Base-by-base conservation (phyloP, 2,113 vertebrate species). In the Drymodes brunneopygia region DNA sequence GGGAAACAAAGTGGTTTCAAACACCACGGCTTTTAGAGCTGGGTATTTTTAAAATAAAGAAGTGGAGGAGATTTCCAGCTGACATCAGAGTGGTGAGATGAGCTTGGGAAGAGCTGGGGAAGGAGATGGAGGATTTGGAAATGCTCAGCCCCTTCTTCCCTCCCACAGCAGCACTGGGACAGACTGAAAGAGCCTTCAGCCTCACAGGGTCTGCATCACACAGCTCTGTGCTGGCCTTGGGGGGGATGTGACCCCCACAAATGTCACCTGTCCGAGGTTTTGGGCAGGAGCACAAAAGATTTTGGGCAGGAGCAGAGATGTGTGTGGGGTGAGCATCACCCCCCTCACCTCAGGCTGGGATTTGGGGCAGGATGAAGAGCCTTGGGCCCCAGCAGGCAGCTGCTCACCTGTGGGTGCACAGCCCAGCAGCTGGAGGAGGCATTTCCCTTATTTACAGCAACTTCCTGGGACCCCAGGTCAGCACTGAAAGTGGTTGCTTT, bases 321-420 rank as follows among this genome's bases (percentile, higher is more conserved):
- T 7, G 5, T 20, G 62, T 15, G 50, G 36, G 42, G 57, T 29
- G 48, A 80, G 14, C 23, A 38, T 10, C 44, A 35, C 33, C 84
- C 64, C 0, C 0, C 19, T 54, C 7, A 5, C 22, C 44, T 71
- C 31, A 15, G 2, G 1, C 19, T 1, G 1, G 21, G 13, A 8
- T 53, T 25, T 6, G 17, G 70, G 42, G 54, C n/a, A 56, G 58
- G 67, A 19, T 2, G 3, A 56, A 9, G 15, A 62, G 48, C 25
- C 50, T 8, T 0, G 0, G 20, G 7, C 31, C 38, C 1, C 7
- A 4, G 23, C 74, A 57, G 45, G 15, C 36, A 44, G 15, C 61
- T 3, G 4, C 44, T 60, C 54, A 15, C 80, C 66, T 51, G 27
- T 15, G 42, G n/a, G 50, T 29, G 40, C 2, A 35, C 14, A 70